phyloP scores from a whole-genome alignment of 2,888 invertebrate genomes.

The Cephonodes hylas region DNA sequence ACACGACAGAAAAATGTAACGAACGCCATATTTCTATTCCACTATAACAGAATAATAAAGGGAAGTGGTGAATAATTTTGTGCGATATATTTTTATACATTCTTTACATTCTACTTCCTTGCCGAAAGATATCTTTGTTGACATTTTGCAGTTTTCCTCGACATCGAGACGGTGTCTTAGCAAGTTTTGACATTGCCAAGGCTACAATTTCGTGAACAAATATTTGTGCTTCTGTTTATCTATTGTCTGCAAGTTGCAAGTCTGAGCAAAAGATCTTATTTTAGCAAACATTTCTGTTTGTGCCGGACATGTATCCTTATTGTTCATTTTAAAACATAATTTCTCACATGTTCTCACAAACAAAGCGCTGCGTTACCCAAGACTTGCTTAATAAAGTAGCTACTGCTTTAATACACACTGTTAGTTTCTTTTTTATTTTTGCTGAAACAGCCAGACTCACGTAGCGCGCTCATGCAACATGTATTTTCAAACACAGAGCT shows the following conservation, averaged over 20 bases:
- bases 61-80: not conserved
- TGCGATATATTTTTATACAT: not conserved
- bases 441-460: not conserved
- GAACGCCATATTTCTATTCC: not conserved
- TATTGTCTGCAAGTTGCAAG: not conserved
- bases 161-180: not conserved
- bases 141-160: not conserved
- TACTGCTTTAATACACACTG: not conserved
- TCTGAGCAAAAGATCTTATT: not conserved
- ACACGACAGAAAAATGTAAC: not conserved
- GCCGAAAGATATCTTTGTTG: not conserved
- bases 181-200: not conserved
- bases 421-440: not conserved
- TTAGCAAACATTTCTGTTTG: not conserved
- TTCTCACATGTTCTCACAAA: not conserved
- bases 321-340: constrained; percentile 29
- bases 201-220: not conserved
- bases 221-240: not conserved
- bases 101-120: not conserved
- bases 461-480: not conserved
- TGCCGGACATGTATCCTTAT: constrained; percentile 4
- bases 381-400: constrained; percentile 6
- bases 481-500: not conserved
- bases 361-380: constrained; percentile 2
- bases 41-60: not conserved